phyloP scores from a whole-genome alignment of 2,888 invertebrate species.

The Auanema sp. region DNA sequence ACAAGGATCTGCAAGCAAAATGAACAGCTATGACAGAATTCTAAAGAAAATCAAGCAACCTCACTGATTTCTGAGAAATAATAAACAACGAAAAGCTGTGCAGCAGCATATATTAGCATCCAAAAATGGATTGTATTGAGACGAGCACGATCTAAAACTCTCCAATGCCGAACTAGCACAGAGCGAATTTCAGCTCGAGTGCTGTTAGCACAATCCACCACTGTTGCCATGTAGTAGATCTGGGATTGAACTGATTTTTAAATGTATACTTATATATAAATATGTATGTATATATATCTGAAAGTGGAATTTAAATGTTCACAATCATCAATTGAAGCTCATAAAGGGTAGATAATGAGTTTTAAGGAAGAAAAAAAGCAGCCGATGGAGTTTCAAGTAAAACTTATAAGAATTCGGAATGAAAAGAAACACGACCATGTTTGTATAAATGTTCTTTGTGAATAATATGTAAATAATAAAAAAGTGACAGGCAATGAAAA shows the following conservation, averaged over 20 bases:
- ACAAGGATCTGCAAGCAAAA: slow-evolving; percentile 15
- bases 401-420: no score
- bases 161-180: slow-evolving; percentile 60
- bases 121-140: slow-evolving; percentile 61
- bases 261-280: no score
- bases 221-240: slow-evolving; percentile 10
- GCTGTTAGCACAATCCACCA: slow-evolving; percentile 10
- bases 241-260: no score
- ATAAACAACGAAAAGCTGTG: slow-evolving; percentile 58
- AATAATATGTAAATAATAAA: no score
- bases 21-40: not conserved
- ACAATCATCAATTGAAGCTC: no score
- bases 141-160: slow-evolving; percentile 56
- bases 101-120: slow-evolving; percentile 56
- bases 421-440: no score
- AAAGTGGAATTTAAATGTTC: not conserved
- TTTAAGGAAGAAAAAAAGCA: not conserved
- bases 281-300: not conserved
- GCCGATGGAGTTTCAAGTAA: not conserved
- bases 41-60: slow-evolving; percentile 20
- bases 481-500: no score
- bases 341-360: not conserved
- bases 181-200: slow-evolving; percentile 53
- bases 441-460: no score
- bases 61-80: slow-evolving; percentile 47